These are phyloP conservation scores for Meloidogyne hapla DNA, from an alignment of 1,140 invertebrate species.

Conservation along the genomic window DNA sequence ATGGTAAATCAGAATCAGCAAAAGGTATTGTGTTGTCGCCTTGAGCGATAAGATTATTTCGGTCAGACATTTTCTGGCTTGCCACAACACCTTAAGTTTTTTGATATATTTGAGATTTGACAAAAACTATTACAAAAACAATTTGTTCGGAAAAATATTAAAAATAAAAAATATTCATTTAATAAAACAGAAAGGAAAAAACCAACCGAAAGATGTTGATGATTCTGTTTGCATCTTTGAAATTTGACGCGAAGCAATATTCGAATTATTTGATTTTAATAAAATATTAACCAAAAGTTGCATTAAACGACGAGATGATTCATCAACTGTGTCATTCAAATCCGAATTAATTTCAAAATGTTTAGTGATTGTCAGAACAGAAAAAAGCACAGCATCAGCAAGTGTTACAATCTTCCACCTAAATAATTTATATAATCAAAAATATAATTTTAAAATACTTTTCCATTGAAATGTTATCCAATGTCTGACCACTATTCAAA, in stretches of 20 bases:
- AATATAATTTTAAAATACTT: conserved; percentile 8
- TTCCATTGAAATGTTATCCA: conserved; percentile 40
- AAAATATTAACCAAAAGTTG: background rate
- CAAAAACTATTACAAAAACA: too few relatives aligned
- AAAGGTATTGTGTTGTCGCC: background rate
- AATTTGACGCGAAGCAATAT: background rate
- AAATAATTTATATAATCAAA: conserved; percentile 10
- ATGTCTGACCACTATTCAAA: conserved; percentile 8
- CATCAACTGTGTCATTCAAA: background rate
- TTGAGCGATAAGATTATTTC: background rate
- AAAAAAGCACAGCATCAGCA: conserved; percentile 38
- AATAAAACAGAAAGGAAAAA: too few relatives aligned
- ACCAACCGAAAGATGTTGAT: background rate
- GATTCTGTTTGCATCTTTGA: background rate
- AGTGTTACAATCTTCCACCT: conserved; percentile 45
- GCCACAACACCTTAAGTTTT: too few relatives aligned
- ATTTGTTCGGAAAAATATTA: too few relatives aligned
- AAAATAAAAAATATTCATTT: too few relatives aligned
- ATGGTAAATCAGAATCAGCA: background rate
- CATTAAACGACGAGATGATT: background rate
- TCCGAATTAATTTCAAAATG: background rate
- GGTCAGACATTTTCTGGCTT: too few relatives aligned
- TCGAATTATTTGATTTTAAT: background rate
- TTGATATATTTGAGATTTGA: too few relatives aligned
- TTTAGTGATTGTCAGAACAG: conserved; percentile 21